These are phyloP conservation scores for Galerucella nymphaeae DNA, from an alignment of 2,888 invertebrate genomes.

Conservation along the genomic window DNA sequence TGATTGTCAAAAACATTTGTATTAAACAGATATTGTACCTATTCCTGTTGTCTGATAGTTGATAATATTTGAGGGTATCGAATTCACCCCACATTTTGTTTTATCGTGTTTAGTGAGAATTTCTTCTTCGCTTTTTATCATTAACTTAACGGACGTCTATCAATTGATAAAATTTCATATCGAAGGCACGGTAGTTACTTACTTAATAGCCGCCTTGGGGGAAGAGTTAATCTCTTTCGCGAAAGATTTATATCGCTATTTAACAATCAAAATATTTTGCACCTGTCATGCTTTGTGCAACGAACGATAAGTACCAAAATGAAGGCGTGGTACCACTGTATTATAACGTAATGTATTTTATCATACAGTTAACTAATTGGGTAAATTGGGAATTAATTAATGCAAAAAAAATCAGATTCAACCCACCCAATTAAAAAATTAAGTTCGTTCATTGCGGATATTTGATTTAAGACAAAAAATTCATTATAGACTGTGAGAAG, in stretches of 20 bases:
- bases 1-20: too few species aligned
- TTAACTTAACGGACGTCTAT: background rate
- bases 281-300: background rate
- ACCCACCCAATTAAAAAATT: background rate
- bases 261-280: conserved; percentile 12
- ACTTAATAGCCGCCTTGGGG: background rate
- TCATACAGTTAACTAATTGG: background rate
- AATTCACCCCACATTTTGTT: too few species aligned
- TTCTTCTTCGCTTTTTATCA: too few species aligned
- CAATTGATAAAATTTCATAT: background rate
- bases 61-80: too few species aligned
- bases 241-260: conserved; percentile 8
- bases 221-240: background rate
- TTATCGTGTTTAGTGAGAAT: too few species aligned
- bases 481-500: too few species aligned
- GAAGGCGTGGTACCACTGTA: background rate
- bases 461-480: too few species aligned
- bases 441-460: too few species aligned
- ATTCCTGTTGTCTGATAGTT: too few species aligned
- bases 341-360: background rate
- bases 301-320: background rate
- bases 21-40: too few species aligned
- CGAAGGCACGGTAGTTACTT: background rate
- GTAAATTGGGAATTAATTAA: background rate
- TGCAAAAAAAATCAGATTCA: background rate